phyloP scores from a whole-genome alignment of 2,797 vertebrate species.

The Onychomys arenicola region DNA sequence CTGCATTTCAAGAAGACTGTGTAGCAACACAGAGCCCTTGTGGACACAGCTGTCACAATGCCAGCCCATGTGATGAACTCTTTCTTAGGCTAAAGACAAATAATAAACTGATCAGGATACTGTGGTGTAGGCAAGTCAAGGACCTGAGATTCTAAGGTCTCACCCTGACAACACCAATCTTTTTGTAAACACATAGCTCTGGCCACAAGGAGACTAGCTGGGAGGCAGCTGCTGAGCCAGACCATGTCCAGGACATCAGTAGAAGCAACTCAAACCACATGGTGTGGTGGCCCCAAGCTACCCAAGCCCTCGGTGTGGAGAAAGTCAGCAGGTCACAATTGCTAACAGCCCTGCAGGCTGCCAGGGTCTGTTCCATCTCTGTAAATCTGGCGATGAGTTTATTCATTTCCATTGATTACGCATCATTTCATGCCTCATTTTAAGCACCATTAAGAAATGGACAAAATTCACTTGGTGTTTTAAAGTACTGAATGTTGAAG shows the following conservation, averaged over 20 bases:
- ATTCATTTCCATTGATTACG: background rate
- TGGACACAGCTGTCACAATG: fast-evolving
- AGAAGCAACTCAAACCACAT: slow-evolving; percentile 33
- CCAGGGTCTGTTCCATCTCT: background rate
- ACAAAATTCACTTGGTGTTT: background rate
- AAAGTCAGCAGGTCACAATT: background rate
- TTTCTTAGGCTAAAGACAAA: background rate
- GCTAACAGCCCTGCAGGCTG: fast-evolving
- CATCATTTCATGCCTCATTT: slow-evolving; percentile 20
- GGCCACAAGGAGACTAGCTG: slow-evolving; percentile 12
- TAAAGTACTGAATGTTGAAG: background rate
- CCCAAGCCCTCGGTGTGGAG: background rate
- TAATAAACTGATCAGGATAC: background rate
- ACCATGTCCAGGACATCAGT: background rate
- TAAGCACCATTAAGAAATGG: slow-evolving; percentile 58
- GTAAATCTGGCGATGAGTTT: too few relatives aligned
- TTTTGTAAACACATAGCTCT: slow-evolving; percentile 41
- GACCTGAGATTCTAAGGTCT: background rate
- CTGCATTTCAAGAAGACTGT: fast-evolving
- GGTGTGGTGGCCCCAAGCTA: background rate
- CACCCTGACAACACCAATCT: background rate
- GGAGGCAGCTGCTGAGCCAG: background rate
- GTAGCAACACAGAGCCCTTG: fast-evolving
- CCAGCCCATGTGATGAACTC: background rate
- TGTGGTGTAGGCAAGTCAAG: fast-evolving